Conservation (phyloP, 35 echinoderm and acorn worm genomes). For the Eucidaris tribuloides region DNA sequence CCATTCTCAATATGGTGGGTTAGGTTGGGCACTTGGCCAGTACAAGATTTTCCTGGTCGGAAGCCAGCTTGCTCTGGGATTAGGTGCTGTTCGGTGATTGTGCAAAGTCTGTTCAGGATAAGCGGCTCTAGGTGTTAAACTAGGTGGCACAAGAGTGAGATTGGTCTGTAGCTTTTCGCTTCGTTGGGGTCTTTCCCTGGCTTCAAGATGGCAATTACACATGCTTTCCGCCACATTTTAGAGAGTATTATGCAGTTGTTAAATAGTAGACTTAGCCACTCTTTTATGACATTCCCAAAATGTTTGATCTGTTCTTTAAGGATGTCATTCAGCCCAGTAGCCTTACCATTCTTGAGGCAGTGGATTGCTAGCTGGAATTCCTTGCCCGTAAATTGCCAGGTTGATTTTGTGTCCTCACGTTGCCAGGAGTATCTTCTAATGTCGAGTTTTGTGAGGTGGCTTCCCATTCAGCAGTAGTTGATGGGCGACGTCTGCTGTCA, state of each 20-base stretch:
- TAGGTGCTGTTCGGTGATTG: constrained; percentile 31
- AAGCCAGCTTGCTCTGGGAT: constrained; percentile 59
- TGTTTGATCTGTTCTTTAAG: not conserved
- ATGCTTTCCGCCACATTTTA: constrained; percentile 34
- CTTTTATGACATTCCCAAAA: not conserved
- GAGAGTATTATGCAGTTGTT: not conserved
- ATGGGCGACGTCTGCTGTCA: not conserved
- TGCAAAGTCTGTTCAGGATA: constrained; percentile 38
- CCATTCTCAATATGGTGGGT: constrained; percentile 59
- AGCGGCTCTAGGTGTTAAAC: constrained; percentile 43
- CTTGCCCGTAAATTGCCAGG: not conserved
- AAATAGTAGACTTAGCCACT: not conserved
- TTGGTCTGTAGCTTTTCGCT: constrained; percentile 58
- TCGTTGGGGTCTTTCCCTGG: constrained; percentile 20
- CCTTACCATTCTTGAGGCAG: constrained; percentile 36
- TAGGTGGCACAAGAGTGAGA: constrained; percentile 37
- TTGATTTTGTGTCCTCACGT: not conserved
- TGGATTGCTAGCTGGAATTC: not conserved
- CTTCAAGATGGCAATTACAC: constrained; percentile 23
- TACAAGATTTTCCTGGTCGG: constrained; percentile 41
- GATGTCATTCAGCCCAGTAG: constrained; percentile 16
- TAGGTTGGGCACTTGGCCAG: constrained; percentile 44
- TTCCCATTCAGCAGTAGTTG: not conserved
- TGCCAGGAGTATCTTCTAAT: not conserved
- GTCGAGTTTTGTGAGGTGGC: too few species aligned